A percentile compares a stretch with the other conserved stretches of the same genome.
phyloP scores from a whole-genome alignment of 2,888 invertebrate genomes.

The Entomobrya multifasciata region DNA sequence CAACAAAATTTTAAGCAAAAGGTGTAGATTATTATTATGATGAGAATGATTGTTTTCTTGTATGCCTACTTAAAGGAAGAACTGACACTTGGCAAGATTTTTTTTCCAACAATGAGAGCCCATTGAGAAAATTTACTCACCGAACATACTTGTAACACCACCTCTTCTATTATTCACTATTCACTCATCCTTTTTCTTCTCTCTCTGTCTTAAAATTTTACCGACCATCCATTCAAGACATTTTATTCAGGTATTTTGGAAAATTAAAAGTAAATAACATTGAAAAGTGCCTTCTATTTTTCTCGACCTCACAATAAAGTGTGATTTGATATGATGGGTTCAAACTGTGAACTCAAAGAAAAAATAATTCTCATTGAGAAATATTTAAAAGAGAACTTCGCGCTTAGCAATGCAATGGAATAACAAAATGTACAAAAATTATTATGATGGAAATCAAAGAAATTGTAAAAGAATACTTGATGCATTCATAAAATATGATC shows the following conservation, averaged over 20 bases:
- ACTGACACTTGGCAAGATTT: slow-evolving; percentile 64
- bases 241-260: slow-evolving; percentile 62
- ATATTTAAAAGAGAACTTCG: neutral
- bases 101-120: slow-evolving; percentile 49
- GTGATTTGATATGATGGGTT: slow-evolving; percentile 66
- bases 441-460: slow-evolving; percentile 5
- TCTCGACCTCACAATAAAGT: slow-evolving; percentile 48
- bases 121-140: slow-evolving; percentile 57
- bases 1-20: slow-evolving; percentile 13
- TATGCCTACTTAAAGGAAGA: slow-evolving; percentile 44
- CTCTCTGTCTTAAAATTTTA: slow-evolving; percentile 54
- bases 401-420: neutral
- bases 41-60: slow-evolving; percentile 33
- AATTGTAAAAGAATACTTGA: slow-evolving; percentile 39
- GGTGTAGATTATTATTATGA: slow-evolving; percentile 14
- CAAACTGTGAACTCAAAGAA: slow-evolving; percentile 37
- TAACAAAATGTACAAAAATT: no score
- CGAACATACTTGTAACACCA: slow-evolving; percentile 49
- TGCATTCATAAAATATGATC: slow-evolving; percentile 37
- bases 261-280: slow-evolving; percentile 66
- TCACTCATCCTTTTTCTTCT: slow-evolving; percentile 37
- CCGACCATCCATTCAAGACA: slow-evolving; percentile 54
- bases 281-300: neutral
- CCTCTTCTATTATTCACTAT: slow-evolving; percentile 60
- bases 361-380: slow-evolving; percentile 57